A percentile compares a stretch with the other conserved stretches of the same genome.
phyloP scores from a whole-genome alignment of 2,888 invertebrate species.

The Lasiommata megera region DNA sequence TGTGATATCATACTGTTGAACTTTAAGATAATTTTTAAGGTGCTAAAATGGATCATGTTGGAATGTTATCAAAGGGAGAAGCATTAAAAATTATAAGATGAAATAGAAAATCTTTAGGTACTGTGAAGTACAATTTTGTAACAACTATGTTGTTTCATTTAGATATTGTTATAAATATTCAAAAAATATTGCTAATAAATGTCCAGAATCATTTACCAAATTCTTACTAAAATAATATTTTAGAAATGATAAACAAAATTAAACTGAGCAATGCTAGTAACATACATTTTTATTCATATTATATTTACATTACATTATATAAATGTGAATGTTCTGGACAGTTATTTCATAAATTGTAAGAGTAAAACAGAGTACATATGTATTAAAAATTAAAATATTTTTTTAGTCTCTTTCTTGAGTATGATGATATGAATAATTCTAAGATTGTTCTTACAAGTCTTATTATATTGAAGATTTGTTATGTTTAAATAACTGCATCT shows the following conservation, averaged over 20 bases:
- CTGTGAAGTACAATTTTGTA: slow-evolving; percentile 69
- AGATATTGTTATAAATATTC: slow-evolving; percentile 30
- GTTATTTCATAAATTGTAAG: slow-evolving; percentile 16
- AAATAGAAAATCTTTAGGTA: slow-evolving; percentile 57
- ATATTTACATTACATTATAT: background rate
- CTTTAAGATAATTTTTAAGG: slow-evolving; percentile 66
- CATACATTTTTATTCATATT: slow-evolving; percentile 2
- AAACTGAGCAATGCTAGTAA: slow-evolving; percentile 16
- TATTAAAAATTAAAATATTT: slow-evolving; percentile 27
- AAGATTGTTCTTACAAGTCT: slow-evolving; percentile 13
- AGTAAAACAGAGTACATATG: slow-evolving; percentile 13
- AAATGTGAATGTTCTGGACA: slow-evolving; percentile 19
- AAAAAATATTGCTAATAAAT: slow-evolving; percentile 25
- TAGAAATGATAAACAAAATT: slow-evolving; percentile 17
- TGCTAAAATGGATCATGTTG: slow-evolving; percentile 64
- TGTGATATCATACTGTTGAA: slow-evolving; percentile 68
- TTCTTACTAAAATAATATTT: slow-evolving; percentile 21
- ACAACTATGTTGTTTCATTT: slow-evolving; percentile 73
- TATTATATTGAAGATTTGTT: slow-evolving; percentile 3
- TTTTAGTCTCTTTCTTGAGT: slow-evolving; percentile 24
- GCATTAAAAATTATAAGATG: slow-evolving; percentile 30
- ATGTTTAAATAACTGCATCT: slow-evolving; percentile 8
- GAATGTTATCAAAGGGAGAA: slow-evolving; percentile 43
- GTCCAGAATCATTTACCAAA: slow-evolving; percentile 28
- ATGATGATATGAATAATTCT: slow-evolving; percentile 13